Percentiles rank a stretch among this genome's conserved stretches.
Evolutionary conservation across 2,797 vertebrate genomes (phyloP).

Genomic region (Tenualosa ilisha): DNA sequence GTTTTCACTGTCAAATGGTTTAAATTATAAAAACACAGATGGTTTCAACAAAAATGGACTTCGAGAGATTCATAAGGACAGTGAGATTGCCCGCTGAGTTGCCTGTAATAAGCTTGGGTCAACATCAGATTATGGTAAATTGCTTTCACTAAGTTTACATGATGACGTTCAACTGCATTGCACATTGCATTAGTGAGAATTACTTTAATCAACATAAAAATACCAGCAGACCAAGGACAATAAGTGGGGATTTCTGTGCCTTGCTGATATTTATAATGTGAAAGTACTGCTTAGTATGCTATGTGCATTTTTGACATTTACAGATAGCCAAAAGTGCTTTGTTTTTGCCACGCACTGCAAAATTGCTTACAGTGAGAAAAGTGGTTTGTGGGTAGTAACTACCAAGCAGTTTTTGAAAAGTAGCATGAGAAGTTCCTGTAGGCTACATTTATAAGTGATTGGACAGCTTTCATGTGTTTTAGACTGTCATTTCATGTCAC

Average conservation of each 20-base stretch:
- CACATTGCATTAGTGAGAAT: background rate
- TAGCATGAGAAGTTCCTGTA: background rate
- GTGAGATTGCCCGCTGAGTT: background rate
- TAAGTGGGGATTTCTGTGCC: background rate
- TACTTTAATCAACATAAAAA: background rate
- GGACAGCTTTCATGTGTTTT: background rate
- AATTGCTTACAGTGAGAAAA: slow-evolving; percentile 7
- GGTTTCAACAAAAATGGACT: background rate
- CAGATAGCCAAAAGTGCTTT: slow-evolving; percentile 11
- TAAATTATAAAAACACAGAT: background rate
- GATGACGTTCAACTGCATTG: background rate
- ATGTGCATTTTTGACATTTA: background rate
- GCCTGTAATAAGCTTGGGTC: background rate
- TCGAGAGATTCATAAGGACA: background rate
- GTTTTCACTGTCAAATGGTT: background rate
- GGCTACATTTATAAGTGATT: background rate
- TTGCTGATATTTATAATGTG: background rate
- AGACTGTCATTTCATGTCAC: background rate
- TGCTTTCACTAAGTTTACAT: background rate
- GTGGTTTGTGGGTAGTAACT: background rate
- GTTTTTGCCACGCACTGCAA: background rate
- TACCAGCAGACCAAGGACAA: background rate
- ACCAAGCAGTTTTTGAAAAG: background rate
- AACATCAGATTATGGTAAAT: background rate
- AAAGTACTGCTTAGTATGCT: background rate